Conservation (phyloP, 2,888 invertebrate species). For the Bruchidius siliquastri region DNA sequence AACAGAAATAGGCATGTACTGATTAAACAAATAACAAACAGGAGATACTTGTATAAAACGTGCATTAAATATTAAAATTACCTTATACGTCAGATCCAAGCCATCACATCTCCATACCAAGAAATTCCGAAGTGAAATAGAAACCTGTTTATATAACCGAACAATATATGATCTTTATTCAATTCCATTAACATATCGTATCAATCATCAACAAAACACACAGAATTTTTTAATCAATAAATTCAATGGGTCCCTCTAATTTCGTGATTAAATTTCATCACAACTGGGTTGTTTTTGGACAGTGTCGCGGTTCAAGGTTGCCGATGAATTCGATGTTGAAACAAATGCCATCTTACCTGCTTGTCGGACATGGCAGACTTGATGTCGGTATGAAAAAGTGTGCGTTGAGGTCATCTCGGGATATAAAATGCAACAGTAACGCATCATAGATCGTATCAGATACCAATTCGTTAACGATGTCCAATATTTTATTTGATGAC, state of each 20-base stretch:
- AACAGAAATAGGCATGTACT: too few species aligned
- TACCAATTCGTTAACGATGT: not conserved
- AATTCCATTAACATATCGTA: not conserved
- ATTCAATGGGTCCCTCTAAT: not conserved
- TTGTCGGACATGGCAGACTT: too few species aligned
- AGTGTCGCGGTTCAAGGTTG: not conserved
- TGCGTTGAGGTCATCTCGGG: not conserved
- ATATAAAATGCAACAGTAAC: not conserved
- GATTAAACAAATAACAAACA: not conserved
- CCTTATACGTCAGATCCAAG: not conserved
- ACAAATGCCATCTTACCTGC: not conserved
- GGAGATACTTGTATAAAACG: not conserved
- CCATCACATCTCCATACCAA: not conserved
- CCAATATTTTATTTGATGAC: not conserved
- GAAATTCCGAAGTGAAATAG: not conserved
- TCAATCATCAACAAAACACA: not conserved
- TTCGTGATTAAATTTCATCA: not conserved
- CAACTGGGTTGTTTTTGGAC: not conserved
- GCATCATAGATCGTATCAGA: not conserved
- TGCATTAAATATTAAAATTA: not conserved
- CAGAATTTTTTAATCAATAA: not conserved
- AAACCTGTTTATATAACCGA: not conserved
- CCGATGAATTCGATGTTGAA: not conserved
- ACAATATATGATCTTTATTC: not conserved
- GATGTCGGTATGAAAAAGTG: not conserved